phyloP scores from a whole-genome alignment of 2,888 invertebrate species.

The Hypercompe scribonia region DNA sequence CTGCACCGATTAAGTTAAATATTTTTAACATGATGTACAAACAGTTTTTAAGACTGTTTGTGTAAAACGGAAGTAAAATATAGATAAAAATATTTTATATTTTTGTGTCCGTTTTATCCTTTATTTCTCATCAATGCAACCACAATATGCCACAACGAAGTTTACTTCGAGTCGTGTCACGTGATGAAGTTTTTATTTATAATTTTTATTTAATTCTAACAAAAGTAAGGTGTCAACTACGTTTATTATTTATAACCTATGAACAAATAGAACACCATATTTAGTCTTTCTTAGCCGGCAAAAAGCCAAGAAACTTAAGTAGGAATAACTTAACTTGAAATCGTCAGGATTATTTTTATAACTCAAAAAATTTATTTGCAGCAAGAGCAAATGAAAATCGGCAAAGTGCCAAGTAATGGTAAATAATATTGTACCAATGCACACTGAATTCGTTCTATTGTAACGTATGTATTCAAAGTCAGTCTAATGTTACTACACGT shows the following conservation, averaged over 20 bases:
- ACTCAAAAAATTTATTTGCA: conserved; percentile 18
- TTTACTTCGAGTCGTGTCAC: no score
- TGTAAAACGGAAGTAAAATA: no score
- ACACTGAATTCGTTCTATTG: conserved; percentile 3
- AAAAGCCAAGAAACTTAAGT: conserved; percentile 27
- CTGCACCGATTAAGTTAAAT: not conserved
- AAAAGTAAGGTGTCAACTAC: not conserved
- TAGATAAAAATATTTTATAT: no score
- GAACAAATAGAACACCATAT: not conserved
- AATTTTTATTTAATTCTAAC: not conserved
- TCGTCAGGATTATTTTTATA: conserved; percentile 24
- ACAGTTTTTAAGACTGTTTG: no score
- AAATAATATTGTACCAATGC: conserved; percentile 21
- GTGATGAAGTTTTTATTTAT: no score
- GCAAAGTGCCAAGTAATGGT: conserved; percentile 40
- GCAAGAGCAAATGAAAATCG: conserved; percentile 26
- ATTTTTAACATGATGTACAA: not conserved
- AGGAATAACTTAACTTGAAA: conserved; percentile 25
- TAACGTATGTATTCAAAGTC: not conserved
- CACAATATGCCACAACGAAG: no score
- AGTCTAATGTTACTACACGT: not conserved
- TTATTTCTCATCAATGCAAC: no score
- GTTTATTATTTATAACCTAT: not conserved
- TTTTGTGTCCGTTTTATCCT: no score
- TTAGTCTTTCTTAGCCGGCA: not conserved